These are phyloP conservation scores for Hirudinaria manillensis DNA, from an alignment of 2,888 invertebrate genomes.

Conservation along the genomic window DNA sequence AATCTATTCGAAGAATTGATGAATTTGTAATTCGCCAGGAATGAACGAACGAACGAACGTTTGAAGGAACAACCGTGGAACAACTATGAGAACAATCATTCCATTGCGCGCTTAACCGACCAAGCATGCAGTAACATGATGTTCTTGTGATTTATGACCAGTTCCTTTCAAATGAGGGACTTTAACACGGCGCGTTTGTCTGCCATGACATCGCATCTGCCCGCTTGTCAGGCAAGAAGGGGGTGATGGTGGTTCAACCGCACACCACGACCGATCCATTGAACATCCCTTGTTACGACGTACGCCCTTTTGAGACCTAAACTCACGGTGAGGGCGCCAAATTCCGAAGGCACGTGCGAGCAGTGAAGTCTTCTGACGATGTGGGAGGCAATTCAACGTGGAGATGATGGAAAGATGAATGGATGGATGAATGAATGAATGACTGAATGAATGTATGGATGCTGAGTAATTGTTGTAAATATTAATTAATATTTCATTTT, in stretches of 20 bases:
- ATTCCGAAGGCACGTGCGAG: constrained; percentile 6
- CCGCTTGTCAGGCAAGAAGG: not conserved
- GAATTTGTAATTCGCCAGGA: not conserved
- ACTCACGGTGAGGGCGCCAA: not conserved
- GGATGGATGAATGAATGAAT: constrained; percentile 7
- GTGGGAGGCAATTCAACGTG: no score
- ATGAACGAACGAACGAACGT: not conserved
- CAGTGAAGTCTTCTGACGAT: no score
- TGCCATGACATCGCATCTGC: not conserved
- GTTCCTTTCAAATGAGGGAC: not conserved
- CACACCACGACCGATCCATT: no score
- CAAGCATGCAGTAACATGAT: constrained; percentile 16
- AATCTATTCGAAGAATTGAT: not conserved
- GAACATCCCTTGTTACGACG: not conserved
- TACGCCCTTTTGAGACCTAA: not conserved
- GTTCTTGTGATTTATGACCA: constrained; percentile 10
- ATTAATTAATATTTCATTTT: not conserved
- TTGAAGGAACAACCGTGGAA: not conserved
- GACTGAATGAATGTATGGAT: constrained; percentile 1
- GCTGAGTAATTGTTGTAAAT: not conserved
- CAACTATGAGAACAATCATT: constrained; percentile 1
- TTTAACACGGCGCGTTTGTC: not conserved
- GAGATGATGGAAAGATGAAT: no score
- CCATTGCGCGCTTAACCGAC: constrained; percentile 12
- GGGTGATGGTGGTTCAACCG: not conserved